A percentile compares a stretch with the other conserved stretches of the same genome.
phyloP scores from a whole-genome alignment of 2,113 vertebrate species.

The Misgurnus mizolepis region DNA sequence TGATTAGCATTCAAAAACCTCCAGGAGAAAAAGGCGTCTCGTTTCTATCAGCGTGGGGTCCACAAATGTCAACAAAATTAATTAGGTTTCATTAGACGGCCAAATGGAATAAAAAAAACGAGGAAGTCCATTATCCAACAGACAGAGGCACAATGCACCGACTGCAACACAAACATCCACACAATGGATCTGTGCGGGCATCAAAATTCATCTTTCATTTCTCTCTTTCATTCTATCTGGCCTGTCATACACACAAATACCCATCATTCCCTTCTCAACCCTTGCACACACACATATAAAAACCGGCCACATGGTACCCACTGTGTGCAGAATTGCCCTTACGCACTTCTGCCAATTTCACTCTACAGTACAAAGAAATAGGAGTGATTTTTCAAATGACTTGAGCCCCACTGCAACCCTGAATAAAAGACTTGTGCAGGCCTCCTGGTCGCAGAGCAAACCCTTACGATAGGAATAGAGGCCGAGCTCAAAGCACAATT shows the following conservation, averaged over 20 bases:
- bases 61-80: conserved; percentile 64
- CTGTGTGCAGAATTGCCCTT: conserved; percentile 24
- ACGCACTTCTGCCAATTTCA: conserved; percentile 44
- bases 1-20: conserved; percentile 66
- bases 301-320: conserved; percentile 35
- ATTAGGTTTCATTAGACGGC: conserved; percentile 60
- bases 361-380: conserved; percentile 29
- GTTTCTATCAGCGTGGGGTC: conserved; percentile 53
- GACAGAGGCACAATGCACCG: conserved; percentile 45
- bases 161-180: conserved; percentile 41
- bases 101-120: conserved; percentile 51
- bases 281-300: conserved; percentile 33
- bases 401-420: conserved; percentile 10
- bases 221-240: conserved; percentile 29
- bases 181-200: conserved; percentile 23
- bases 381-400: conserved; percentile 43
- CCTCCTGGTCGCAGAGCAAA: neutral
- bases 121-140: conserved; percentile 45
- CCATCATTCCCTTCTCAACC: conserved; percentile 30
- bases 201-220: conserved; percentile 33
- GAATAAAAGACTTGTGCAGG: conserved; percentile 17
- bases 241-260: conserved; percentile 39
- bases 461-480: conserved; percentile 1
- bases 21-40: conserved; percentile 25
- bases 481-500: neutral